Percentiles rank a stretch among this genome's conserved stretches.
Evolutionary conservation across 2,888 invertebrate species (phyloP).

Genomic region (Malachius bipustulatus): DNA sequence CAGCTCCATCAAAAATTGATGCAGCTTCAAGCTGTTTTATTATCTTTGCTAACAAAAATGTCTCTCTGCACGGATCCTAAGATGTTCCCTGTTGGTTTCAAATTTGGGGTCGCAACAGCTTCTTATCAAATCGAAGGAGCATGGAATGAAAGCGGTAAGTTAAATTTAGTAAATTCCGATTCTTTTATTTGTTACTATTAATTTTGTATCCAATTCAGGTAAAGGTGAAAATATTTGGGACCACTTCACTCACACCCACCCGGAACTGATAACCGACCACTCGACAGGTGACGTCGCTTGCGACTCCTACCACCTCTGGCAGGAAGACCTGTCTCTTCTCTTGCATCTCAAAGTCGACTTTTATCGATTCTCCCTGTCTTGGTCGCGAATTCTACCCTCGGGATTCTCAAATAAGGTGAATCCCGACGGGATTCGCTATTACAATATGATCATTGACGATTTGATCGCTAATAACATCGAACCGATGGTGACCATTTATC

Average conservation of each 20-base stretch:
- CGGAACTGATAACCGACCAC: constrained; percentile 42
- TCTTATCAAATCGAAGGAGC: too few species aligned
- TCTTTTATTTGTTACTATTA: too few species aligned
- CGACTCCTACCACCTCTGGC: constrained; percentile 52
- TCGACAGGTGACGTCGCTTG: constrained; percentile 52
- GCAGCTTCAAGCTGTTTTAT: too few species aligned
- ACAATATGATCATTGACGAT: constrained; percentile 47
- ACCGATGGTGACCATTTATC: constrained; percentile 53
- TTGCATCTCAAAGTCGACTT: constrained; percentile 43
- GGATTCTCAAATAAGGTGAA: constrained; percentile 44
- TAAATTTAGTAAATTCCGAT: too few species aligned
- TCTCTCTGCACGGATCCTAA: too few species aligned
- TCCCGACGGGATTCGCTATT: constrained; percentile 49
- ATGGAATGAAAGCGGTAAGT: too few species aligned
- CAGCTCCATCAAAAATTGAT: too few species aligned
- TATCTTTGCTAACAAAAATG: too few species aligned
- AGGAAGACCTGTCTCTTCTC: constrained; percentile 47
- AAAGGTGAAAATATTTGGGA: constrained; percentile 61
- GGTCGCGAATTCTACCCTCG: constrained; percentile 54
- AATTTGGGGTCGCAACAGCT: too few species aligned
- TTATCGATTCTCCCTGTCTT: constrained; percentile 52
- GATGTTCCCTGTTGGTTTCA: too few species aligned
- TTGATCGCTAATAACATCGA: constrained; percentile 39
- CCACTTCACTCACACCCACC: constrained; percentile 43
- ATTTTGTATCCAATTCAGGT: constrained; percentile 35